Evolutionary conservation across 2,888 invertebrate genomes (phyloP).

Genomic region (Zhengitettix transpicula): DNA sequence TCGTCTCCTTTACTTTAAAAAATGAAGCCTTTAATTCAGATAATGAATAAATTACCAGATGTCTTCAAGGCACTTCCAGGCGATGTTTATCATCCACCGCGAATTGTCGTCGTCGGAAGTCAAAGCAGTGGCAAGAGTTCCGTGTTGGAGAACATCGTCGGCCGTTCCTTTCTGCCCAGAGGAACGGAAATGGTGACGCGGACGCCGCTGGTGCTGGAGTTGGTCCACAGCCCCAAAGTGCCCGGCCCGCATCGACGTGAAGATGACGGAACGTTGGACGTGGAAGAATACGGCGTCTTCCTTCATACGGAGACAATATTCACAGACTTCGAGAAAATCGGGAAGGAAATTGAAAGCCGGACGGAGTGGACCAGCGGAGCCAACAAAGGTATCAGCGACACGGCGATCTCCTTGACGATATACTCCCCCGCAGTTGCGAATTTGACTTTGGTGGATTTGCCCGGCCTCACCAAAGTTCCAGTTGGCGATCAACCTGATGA

Average conservation of each 20-base stretch:
- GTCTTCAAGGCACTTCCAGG: conserved; percentile 97
- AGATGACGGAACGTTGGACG: conserved; percentile 70
- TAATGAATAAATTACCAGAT: conserved; percentile 98
- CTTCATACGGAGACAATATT: conserved; percentile 82
- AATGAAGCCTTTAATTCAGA: conserved; percentile 99
- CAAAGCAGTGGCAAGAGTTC: conserved; percentile 99
- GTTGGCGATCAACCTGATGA: conserved; percentile 98
- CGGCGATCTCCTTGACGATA: conserved; percentile 92
- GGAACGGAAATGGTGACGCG: conserved; percentile 96
- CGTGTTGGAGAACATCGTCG: conserved; percentile 94
- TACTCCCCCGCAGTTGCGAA: conserved; percentile 91
- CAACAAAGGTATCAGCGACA: conserved; percentile 92
- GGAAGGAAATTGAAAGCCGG: conserved; percentile 83
- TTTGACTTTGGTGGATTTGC: conserved; percentile 89
- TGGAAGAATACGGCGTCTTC: conserved; percentile 93
- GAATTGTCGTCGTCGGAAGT: conserved; percentile 95
- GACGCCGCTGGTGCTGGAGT: conserved; percentile 82
- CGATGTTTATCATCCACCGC: conserved; percentile 93
- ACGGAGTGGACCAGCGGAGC: conserved; percentile 86
- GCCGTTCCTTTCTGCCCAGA: conserved; percentile 89
- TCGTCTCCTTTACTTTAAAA: too few relatives aligned
- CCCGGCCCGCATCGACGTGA: conserved; percentile 73
- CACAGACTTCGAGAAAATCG: conserved; percentile 79
- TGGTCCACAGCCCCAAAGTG: conserved; percentile 80
- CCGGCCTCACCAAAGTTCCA: conserved; percentile 96